Evolutionary conservation across 2,888 invertebrate genomes (phyloP).

Genomic region (Melipona beecheii): DNA sequence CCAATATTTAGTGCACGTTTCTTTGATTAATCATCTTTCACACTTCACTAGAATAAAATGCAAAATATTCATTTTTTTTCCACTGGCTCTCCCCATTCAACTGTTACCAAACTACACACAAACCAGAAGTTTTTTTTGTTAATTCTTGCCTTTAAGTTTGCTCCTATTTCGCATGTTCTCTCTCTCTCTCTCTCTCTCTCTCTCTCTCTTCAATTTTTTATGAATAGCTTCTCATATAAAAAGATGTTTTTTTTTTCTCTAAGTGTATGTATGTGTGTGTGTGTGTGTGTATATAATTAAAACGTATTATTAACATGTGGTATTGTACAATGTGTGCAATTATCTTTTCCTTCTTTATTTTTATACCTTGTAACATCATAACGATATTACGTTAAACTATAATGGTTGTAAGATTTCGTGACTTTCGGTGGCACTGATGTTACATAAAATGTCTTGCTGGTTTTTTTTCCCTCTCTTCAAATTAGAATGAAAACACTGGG

Average conservation of each 20-base stretch:
- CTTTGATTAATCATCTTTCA: conserved; percentile 54
- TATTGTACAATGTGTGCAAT: conserved; percentile 80
- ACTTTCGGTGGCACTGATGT: conserved; percentile 65
- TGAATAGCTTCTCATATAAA: conserved; percentile 69
- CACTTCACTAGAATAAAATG: conserved; percentile 68
- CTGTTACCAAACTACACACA: conserved; percentile 68
- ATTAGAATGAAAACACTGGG: conserved; percentile 14
- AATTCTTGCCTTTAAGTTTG: conserved; percentile 51
- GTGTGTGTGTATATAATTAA: conserved; percentile 24
- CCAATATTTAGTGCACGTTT: conserved; percentile 41
- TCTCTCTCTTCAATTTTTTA: conserved; percentile 42
- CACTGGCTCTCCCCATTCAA: conserved; percentile 66
- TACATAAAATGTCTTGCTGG: conserved; percentile 76
- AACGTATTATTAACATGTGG: conserved; percentile 73
- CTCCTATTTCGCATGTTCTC: conserved; percentile 59
- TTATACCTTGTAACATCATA: conserved; percentile 53
- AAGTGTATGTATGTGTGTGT: conserved; percentile 31
- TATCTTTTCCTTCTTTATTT: conserved; percentile 40
- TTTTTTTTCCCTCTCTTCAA: neutral
- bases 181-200: neutral
- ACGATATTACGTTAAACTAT: conserved; percentile 76
- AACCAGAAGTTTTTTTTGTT: conserved; percentile 37
- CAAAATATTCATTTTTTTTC: conserved; percentile 65
- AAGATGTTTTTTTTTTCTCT: conserved; percentile 57
- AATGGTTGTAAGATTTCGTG: conserved; percentile 74